Percentiles rank a stretch among this genome's conserved stretches.
phyloP scores from a whole-genome alignment of 1,140 invertebrate species.

The Hesperophylax magnus region DNA sequence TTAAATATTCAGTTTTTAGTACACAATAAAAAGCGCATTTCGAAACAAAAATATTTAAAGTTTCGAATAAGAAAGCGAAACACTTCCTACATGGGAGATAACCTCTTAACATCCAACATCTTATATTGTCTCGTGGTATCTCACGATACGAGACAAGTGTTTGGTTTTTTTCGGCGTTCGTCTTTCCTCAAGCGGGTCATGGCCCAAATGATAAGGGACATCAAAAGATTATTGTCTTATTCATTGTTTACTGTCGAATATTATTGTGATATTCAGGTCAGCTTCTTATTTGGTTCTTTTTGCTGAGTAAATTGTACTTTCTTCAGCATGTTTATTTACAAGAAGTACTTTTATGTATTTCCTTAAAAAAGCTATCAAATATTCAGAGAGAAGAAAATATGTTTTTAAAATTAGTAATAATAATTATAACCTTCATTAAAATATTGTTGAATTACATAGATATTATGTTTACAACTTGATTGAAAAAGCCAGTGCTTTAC shows the following conservation, averaged over 20 bases:
- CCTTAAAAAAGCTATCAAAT: too few species aligned
- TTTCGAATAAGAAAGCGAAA: conserved; percentile 20
- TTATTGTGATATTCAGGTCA: conserved; percentile 6
- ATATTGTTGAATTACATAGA: too few species aligned
- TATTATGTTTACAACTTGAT: too few species aligned
- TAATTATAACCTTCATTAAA: too few species aligned
- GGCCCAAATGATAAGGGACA: conserved; percentile 13
- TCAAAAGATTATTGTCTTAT: conserved; percentile 2
- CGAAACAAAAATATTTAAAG: too few species aligned
- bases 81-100: conserved; percentile 14
- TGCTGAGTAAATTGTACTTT: background rate
- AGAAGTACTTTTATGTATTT: too few species aligned
- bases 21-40: too few species aligned
- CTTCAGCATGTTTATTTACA: too few species aligned
- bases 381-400: too few species aligned
- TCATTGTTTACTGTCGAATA: conserved; percentile 15
- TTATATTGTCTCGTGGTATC: conserved; percentile 11
- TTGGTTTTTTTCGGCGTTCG: conserved; percentile 18
- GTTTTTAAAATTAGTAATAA: too few species aligned
- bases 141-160: background rate
- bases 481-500: too few species aligned
- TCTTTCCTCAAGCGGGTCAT: conserved; percentile 16
- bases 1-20: too few species aligned
- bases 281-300: background rate
- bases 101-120: conserved; percentile 4